These are phyloP conservation scores for Pseudomyrmex sp. DNA, from an alignment of 1,140 invertebrate species.

Conservation along the genomic window DNA sequence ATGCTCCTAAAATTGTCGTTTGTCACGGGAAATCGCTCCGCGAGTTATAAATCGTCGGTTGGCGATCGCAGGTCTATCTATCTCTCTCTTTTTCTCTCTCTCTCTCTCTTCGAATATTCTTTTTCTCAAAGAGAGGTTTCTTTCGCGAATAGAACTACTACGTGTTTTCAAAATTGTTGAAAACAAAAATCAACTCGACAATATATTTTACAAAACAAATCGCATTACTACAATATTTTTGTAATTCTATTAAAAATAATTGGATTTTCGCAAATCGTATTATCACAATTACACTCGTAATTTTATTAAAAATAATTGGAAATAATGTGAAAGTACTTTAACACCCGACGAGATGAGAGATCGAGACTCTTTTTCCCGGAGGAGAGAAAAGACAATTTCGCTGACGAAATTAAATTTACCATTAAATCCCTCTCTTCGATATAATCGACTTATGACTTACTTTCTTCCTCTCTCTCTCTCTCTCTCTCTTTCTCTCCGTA, in stretches of 20 bases:
- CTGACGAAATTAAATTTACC: background rate
- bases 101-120: conserved; percentile 11
- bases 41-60: conserved; percentile 32
- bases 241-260: no score
- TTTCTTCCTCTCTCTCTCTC: background rate
- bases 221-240: no score
- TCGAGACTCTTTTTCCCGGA: background rate
- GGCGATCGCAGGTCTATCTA: background rate
- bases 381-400: background rate
- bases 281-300: no score
- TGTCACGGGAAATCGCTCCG: conserved; percentile 1
- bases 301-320: no score
- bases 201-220: no score
- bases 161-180: no score
- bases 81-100: background rate
- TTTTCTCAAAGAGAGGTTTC: conserved; percentile 20
- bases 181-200: no score
- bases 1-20: conserved; percentile 31
- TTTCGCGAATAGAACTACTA: background rate
- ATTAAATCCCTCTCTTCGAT: background rate
- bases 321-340: background rate
- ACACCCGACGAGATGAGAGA: background rate
- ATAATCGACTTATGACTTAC: conserved; percentile 34
- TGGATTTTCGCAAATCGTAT: no score
- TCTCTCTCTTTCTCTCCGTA: no score